Base-by-base conservation (phyloP, 2,888 invertebrate species). In the Harpalus rubripes region DNA sequence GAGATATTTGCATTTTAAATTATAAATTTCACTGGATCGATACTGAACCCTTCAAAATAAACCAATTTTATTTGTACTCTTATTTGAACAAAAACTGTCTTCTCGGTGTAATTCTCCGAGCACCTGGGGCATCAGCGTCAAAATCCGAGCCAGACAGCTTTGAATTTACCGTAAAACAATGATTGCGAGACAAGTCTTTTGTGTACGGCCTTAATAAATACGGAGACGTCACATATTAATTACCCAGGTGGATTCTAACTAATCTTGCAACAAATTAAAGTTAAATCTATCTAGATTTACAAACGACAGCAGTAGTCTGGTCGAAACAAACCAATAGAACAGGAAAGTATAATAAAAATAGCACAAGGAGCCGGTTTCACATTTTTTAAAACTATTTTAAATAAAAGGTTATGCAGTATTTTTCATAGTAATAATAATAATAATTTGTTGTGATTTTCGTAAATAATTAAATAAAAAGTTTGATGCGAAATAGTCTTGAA, bases 201-300 rank as follows among this genome's bases (percentile, higher is more conserved):
- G 56, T 58, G 65, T 59, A 56, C 44, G n/a, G 68, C 74, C 18
- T 72, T 82, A 82, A 82, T 82, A 82, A 82, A 82, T 82, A 74
- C 74, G 72, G 59, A 58, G 44, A 82, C 74, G 82, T 74, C 82
- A 82, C 82, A 82, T 82, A 82, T 82, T 82, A 82, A 82, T 82
- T 82, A 82, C 74, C 82, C 41, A 82, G 72, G 68, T 82, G 82
- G 82, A 74, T 59, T 74, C 56, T 58, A 7, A 59, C 74, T 82
- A 82, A 82, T 82, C 68, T 74, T 82, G 18, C 74, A 82, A 82
- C 82, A 82, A 82, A 74, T 82, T 82, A 74, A 82, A 22, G 32
- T 26, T 22, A 74, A 82, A 82, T 82, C 82, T 74, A 56, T 82
- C 61, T 82, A 82, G 82, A 82, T 82, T 82, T 82, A 82, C 72